These are phyloP conservation scores for Otolemur garnettii DNA, from an alignment of 2,113 vertebrate genomes.

Conservation along the genomic window DNA sequence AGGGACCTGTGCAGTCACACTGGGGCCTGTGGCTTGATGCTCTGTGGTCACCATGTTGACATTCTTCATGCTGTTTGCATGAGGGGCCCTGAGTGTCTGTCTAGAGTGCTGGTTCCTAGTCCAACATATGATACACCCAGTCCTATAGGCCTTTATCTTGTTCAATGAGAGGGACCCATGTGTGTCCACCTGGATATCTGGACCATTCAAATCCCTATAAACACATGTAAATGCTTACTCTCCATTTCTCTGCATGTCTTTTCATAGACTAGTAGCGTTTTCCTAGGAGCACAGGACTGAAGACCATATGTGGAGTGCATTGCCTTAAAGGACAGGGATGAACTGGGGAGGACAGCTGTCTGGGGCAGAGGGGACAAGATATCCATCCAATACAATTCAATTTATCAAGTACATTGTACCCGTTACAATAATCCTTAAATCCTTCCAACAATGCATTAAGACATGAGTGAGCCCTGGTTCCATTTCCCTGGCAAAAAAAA, in stretches of 20 bases:
- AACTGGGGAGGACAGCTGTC: background rate
- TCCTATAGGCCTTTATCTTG: fast-evolving
- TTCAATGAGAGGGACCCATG: too few species aligned
- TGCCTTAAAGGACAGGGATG: background rate
- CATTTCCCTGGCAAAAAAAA: background rate
- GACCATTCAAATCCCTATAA: background rate
- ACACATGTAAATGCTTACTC: background rate
- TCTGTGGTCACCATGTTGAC: background rate
- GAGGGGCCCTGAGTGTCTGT: fast-evolving
- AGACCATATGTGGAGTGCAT: fast-evolving
- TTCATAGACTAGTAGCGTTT: background rate
- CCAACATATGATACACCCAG: fast-evolving
- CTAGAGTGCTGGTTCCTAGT: background rate
- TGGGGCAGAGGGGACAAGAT: background rate
- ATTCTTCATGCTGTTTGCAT: background rate
- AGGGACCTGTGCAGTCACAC: background rate
- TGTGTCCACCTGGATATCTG: too few species aligned
- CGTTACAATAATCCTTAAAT: background rate
- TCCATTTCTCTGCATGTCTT: background rate
- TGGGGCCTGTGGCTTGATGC: fast-evolving
- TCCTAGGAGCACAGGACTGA: fast-evolving
- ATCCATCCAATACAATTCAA: fast-evolving
- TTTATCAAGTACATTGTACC: background rate
- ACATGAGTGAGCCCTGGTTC: fast-evolving
- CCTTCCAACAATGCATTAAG: background rate